Percentiles rank a stretch among this genome's conserved stretches.
Evolutionary conservation across 2,797 vertebrate species (phyloP).

Genomic region (Gymnopithys bicolor): DNA sequence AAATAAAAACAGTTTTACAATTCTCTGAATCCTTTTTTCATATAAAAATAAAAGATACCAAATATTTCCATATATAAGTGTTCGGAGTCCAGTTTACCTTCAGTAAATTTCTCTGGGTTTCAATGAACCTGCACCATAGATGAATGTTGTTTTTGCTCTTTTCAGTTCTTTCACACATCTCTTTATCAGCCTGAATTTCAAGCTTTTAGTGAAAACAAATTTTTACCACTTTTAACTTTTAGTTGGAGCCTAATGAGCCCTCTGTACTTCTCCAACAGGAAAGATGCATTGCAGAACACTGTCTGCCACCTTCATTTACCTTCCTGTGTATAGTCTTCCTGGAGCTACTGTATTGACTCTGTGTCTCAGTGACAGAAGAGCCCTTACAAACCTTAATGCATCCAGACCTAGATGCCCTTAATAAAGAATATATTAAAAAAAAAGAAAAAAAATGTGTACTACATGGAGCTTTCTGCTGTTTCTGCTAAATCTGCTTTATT

Average conservation of each 20-base stretch:
- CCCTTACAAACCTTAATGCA: neutral
- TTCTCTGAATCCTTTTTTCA: neutral
- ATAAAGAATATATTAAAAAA: neutral
- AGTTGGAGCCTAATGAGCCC: neutral
- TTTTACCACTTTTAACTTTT: neutral
- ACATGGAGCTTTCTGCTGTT: neutral
- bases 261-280: neutral
- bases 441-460: neutral
- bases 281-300: neutral
- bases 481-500: neutral
- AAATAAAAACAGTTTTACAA: neutral
- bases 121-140: neutral
- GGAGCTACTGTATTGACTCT: neutral
- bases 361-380: neutral
- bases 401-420: neutral
- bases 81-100: neutral
- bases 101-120: neutral
- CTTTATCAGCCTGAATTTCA: neutral
- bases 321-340: neutral
- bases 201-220: conserved; percentile 11
- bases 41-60: neutral
- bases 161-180: neutral
- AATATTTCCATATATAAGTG: neutral
- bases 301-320: neutral
- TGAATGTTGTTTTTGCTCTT: neutral